Percentiles rank a stretch among this genome's conserved stretches.
phyloP scores from a whole-genome alignment of 2,797 vertebrate species.

The Chloroceryle amazona region DNA sequence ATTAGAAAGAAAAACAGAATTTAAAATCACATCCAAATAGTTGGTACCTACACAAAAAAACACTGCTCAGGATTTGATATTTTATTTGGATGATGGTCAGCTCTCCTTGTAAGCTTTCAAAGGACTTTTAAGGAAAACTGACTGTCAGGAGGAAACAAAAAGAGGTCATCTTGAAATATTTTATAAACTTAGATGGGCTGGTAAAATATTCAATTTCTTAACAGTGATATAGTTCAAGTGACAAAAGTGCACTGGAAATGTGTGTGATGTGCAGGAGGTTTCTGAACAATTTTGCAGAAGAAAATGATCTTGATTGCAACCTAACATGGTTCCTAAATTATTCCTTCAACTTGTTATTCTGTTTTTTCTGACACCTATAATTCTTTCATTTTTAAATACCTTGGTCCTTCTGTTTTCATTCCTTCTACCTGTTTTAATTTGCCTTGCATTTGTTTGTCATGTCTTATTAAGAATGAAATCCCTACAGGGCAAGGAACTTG shows the following conservation, averaged over 20 bases:
- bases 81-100: neutral
- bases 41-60: neutral
- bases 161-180: neutral
- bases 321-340: neutral
- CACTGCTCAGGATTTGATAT: neutral
- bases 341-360: neutral
- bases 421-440: neutral
- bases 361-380: neutral
- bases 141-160: neutral
- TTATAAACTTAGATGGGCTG: neutral
- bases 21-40: neutral
- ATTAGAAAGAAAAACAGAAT: neutral
- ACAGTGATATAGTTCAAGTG: neutral
- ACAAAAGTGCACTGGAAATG: neutral
- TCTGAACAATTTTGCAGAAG: neutral
- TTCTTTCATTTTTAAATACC: neutral
- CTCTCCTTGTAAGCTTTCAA: neutral
- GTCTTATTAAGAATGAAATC: slow-evolving; percentile 13
- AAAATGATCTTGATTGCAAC: neutral
- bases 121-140: neutral
- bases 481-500: neutral
- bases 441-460: neutral
- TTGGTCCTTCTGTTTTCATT: neutral
- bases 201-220: neutral
- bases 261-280: neutral